Conservation (phyloP, 2,797 vertebrate species). For the Pteropus rufus region DNA sequence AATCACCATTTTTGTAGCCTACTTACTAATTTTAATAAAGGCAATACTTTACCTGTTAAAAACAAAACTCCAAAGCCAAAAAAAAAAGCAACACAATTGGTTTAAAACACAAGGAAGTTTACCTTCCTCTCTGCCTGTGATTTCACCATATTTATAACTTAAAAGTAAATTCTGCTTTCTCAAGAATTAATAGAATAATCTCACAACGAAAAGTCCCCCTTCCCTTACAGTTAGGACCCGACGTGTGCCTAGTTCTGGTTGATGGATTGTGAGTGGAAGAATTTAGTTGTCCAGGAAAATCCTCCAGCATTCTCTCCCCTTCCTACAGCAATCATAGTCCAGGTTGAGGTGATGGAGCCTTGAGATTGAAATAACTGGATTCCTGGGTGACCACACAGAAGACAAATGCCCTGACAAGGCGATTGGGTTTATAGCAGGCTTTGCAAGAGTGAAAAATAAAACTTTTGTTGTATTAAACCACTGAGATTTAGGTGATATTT, state of each 20-base stretch:
- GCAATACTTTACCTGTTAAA: not conserved
- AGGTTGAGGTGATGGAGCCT: not conserved
- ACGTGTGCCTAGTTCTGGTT: not conserved
- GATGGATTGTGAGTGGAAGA: not conserved
- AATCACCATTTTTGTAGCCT: not conserved
- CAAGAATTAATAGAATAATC: not conserved
- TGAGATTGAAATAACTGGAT: not conserved
- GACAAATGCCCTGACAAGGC: not conserved
- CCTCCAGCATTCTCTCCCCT: not conserved
- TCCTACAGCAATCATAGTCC: not conserved
- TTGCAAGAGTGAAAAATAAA: conserved; percentile 3
- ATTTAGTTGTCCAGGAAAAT: not conserved
- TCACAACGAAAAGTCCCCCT: not conserved
- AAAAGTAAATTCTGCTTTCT: conserved; percentile 25
- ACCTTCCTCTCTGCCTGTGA: not conserved
- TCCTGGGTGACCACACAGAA: not conserved
- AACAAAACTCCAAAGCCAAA: conserved; percentile 8
- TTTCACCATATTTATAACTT: not conserved
- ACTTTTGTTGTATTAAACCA: not conserved
- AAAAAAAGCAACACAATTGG: not conserved
- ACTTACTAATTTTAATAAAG: not conserved
- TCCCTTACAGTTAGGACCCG: not conserved
- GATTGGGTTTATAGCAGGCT: not conserved
- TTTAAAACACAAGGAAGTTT: not conserved
- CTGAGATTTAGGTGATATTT: not conserved